Evolutionary conservation across 2,888 invertebrate species (phyloP).

Genomic region (Uloborus plumipes): DNA sequence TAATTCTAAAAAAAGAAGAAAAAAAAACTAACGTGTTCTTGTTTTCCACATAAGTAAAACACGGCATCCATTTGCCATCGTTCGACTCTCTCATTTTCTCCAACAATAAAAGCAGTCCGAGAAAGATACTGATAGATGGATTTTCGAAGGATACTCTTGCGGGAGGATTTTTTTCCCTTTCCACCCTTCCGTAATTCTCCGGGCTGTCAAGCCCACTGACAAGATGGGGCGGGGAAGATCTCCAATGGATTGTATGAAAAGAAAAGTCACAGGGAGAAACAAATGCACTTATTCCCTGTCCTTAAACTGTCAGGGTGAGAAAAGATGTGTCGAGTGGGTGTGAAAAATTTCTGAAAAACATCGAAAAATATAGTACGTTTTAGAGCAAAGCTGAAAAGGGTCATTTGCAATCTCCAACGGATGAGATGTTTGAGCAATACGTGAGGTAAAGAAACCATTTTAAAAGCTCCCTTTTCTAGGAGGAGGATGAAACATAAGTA

Average conservation of each 20-base stretch:
- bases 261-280: constrained; percentile 22
- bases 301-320: constrained; percentile 33
- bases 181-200: constrained; percentile 13
- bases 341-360: constrained; percentile 22
- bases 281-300: constrained; percentile 32
- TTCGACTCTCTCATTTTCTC: no score
- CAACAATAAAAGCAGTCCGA: background rate
- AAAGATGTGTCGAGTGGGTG: constrained; percentile 17
- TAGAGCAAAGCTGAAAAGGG: background rate
- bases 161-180: constrained; percentile 5
- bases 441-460: background rate
- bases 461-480: no score
- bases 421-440: background rate
- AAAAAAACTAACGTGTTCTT: no score
- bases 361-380: background rate
- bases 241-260: constrained; percentile 19
- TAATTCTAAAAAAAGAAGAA: background rate
- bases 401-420: background rate
- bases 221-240: constrained; percentile 6
- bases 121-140: constrained; percentile 16
- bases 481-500: no score
- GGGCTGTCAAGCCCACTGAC: background rate
- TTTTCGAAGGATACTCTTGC: constrained; percentile 10
- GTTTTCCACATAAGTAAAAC: no score
- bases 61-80: no score